Percentiles rank a stretch among this genome's conserved stretches.
These are phyloP conservation scores for Xyrichtys novacula DNA, from an alignment of 2,797 vertebrate genomes.

Conservation along the genomic window DNA sequence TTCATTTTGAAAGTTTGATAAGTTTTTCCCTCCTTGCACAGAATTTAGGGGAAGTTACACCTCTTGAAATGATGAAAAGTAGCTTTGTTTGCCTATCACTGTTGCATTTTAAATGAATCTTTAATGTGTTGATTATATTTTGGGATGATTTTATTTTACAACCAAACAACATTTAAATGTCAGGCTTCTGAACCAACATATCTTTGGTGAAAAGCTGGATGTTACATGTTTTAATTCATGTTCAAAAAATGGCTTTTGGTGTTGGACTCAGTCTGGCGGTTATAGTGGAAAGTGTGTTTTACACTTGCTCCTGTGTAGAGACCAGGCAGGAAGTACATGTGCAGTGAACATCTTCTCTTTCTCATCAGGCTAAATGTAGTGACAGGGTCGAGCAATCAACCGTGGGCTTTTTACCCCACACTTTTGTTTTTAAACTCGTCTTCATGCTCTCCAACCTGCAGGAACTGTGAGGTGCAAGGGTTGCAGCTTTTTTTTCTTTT, in stretches of 20 bases:
- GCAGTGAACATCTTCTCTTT: slow-evolving; percentile 68
- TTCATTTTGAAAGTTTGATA: slow-evolving; percentile 36
- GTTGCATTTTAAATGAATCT: background rate
- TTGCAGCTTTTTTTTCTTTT: slow-evolving; percentile 49
- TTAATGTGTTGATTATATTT: background rate
- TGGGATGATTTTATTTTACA: background rate
- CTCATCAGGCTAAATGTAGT: slow-evolving; percentile 74
- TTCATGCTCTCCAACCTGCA: slow-evolving; percentile 52
- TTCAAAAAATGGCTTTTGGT: slow-evolving; percentile 1
- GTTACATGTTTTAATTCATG: background rate
- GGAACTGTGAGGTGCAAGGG: slow-evolving; percentile 54
- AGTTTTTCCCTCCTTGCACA: slow-evolving; percentile 12
- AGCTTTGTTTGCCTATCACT: background rate
- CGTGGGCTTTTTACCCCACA: slow-evolving; percentile 59
- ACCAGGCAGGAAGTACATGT: slow-evolving; percentile 76
- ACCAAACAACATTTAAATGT: background rate
- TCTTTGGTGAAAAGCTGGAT: background rate
- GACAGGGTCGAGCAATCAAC: slow-evolving; percentile 78
- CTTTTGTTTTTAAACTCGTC: slow-evolving; percentile 40
- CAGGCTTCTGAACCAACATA: background rate
- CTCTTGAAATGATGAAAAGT: background rate
- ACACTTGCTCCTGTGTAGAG: slow-evolving; percentile 53
- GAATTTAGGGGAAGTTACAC: slow-evolving; percentile 1
- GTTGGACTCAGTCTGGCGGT: slow-evolving; percentile 11
- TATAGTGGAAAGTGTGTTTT: slow-evolving; percentile 29